Conservation (phyloP, 2,888 invertebrate genomes). For the Sicus ferrugineus region DNA sequence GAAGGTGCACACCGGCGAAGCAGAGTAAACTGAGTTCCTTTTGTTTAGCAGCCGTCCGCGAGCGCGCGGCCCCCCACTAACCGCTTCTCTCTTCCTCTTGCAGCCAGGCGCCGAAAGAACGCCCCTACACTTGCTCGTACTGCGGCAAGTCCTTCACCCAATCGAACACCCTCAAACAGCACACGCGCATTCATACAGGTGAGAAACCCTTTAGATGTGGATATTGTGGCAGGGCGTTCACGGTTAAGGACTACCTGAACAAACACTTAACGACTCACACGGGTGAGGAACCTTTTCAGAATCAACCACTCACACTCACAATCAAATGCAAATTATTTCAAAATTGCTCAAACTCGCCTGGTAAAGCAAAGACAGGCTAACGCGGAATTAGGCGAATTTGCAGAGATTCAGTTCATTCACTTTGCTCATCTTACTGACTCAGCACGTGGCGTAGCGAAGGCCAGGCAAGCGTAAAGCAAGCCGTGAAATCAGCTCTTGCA, state of each 20-base stretch:
- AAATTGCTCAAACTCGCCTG: slow-evolving; percentile 42
- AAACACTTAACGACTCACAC: slow-evolving; percentile 65
- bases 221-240: slow-evolving; percentile 65
- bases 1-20: slow-evolving; percentile 63
- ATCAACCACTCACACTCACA: slow-evolving; percentile 48
- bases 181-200: slow-evolving; percentile 65
- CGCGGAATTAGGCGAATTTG: slow-evolving; percentile 14
- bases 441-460: not conserved
- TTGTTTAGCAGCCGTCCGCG: not conserved
- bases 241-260: slow-evolving; percentile 65
- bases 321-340: slow-evolving; percentile 36
- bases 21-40: slow-evolving; percentile 60
- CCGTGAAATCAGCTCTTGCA: not conserved
- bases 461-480: slow-evolving; percentile 8
- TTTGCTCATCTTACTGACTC: slow-evolving; percentile 4
- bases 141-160: slow-evolving; percentile 64
- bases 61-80: slow-evolving; percentile 23
- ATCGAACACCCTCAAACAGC: slow-evolving; percentile 65
- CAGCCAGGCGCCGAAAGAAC: slow-evolving; percentile 64
- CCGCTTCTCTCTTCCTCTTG: slow-evolving; percentile 39
- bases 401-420: slow-evolving; percentile 21
- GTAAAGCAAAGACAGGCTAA: slow-evolving; percentile 3
- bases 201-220: slow-evolving; percentile 65
- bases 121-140: slow-evolving; percentile 64
- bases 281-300: too few species aligned